These are phyloP conservation scores for Bettongia penicillata DNA, from an alignment of 2,113 vertebrate species.

Conservation along the genomic window DNA sequence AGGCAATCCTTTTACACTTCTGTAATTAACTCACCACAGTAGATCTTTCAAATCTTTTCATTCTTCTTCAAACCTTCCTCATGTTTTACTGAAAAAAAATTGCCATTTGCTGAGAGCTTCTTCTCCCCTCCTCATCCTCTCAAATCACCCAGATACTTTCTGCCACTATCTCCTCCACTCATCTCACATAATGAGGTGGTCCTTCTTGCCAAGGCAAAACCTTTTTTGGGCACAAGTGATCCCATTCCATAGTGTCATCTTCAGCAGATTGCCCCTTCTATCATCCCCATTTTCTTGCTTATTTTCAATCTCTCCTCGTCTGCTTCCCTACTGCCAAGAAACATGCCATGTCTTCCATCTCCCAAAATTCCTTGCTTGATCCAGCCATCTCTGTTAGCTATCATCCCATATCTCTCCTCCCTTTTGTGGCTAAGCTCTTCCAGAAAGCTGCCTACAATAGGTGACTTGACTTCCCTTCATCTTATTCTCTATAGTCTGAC, in stretches of 20 bases:
- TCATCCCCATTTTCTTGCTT: not conserved
- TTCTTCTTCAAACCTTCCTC: too few species aligned
- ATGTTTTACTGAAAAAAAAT: too few species aligned
- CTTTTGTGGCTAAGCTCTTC: not conserved
- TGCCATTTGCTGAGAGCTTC: too few species aligned
- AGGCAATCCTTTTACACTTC: too few species aligned
- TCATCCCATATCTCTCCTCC: not conserved
- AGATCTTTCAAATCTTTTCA: too few species aligned
- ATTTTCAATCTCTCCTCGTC: not conserved
- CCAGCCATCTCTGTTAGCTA: not conserved
- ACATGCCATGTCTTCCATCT: not conserved
- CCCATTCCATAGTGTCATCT: not conserved
- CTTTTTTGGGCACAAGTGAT: not conserved
- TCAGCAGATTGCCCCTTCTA: not conserved
- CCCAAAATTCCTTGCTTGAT: not conserved
- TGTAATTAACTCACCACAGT: too few species aligned
- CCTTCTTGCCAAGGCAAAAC: not conserved
- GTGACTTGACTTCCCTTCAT: not conserved
- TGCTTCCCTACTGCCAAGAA: not conserved
- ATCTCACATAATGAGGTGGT: not conserved
- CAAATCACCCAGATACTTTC: not conserved
- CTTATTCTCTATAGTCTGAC: not conserved
- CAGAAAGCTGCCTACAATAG: not conserved
- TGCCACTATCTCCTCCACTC: not conserved
- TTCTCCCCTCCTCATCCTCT: too few species aligned